Evolutionary conservation across 1,140 invertebrate genomes (phyloP), one percentile per base, ranked within the genome.

Genomic region (Eupristina koningsbergeri): DNA sequence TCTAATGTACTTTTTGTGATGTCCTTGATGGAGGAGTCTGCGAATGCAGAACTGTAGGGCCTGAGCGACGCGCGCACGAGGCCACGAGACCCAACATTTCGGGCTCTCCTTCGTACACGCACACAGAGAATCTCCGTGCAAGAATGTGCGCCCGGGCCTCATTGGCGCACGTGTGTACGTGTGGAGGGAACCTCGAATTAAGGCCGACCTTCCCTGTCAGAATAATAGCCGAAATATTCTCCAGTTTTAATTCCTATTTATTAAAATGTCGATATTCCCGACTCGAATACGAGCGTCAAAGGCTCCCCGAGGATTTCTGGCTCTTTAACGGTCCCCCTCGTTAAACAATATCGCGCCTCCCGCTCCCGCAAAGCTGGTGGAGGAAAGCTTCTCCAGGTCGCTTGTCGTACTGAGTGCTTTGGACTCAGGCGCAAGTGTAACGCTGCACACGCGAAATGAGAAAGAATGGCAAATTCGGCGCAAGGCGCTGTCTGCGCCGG

Each of bases 1-100:
- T 92, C 91, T 92, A 92, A 92, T 92, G 91, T 92, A 92, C 90
- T 92, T 92, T 92, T 92, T 92, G 89, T 92, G 88, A 91, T 92
- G 91, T 92, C 91, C 91, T 92, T 92, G 91, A 92, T 92, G 91
- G 88, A 91, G 89, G 91, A 92, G 91, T 92, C 91, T 92, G 91
- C 91, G 91, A 92, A 92, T 92, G 91, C 91, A 92, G 91, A 91
- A 91, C 91, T 89, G 89, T 89, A 91, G 91, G 91, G 89, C 89
- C 85, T 86, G 19, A 9, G 19, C 19, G 36, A 41, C 47, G 47
- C 47, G 47, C 47, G 13, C 47, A 17, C 47, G 47, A 50, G 47
- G 47, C 47, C 34, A 84, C 63, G 79, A 81, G 83, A 47, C 34
- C 79, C n/a, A 45, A 81, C 41, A 53, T 50, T 47, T 75, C 31